These are phyloP conservation scores for Calonectris borealis DNA, from an alignment of 2,113 vertebrate genomes.

Conservation along the genomic window DNA sequence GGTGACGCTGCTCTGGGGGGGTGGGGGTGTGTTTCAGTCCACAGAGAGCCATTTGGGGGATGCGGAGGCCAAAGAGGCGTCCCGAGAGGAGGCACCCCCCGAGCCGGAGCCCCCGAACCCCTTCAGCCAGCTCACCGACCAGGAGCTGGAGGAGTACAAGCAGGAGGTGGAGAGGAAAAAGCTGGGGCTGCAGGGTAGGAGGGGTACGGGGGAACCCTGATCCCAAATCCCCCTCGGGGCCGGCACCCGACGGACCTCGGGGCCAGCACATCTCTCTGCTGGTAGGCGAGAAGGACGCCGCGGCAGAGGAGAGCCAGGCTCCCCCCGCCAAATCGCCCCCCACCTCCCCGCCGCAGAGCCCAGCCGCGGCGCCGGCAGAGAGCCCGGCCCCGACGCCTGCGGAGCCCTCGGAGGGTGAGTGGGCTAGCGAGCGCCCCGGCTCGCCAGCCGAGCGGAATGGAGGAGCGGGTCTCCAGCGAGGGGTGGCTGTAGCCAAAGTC, in stretches of 20 bases:
- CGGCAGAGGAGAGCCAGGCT: conserved; percentile 40
- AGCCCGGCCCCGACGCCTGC: conserved; percentile 45
- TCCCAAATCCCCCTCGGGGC: not conserved
- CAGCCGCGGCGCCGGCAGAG: not conserved
- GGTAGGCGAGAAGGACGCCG: conserved; percentile 65
- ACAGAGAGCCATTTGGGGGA: conserved; percentile 80
- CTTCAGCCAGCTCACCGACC: conserved; percentile 94
- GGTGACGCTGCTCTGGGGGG: not conserved
- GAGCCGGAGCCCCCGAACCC: conserved; percentile 91
- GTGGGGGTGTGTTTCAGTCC: conserved; percentile 72
- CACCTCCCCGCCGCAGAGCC: conserved; percentile 18
- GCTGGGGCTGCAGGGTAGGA: conserved; percentile 80
- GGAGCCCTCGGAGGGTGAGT: conserved; percentile 73
- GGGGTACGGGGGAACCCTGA: fast-evolving
- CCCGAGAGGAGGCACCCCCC: conserved; percentile 44
- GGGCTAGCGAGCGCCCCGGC: not conserved
- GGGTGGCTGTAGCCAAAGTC: not conserved
- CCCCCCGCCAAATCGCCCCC: conserved; percentile 48
- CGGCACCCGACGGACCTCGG: fast-evolving
- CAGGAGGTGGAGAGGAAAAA: conserved; percentile 95
- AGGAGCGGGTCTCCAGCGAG: not conserved
- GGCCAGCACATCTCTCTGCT: not conserved
- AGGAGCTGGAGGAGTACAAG: conserved; percentile 95
- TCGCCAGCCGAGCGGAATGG: fast-evolving
- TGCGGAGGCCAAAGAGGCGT: conserved; percentile 45